Percentiles rank a stretch among this genome's conserved stretches.
Conservation (phyloP, 2,113 vertebrate species). For the Protobothrops flavoviridis region DNA sequence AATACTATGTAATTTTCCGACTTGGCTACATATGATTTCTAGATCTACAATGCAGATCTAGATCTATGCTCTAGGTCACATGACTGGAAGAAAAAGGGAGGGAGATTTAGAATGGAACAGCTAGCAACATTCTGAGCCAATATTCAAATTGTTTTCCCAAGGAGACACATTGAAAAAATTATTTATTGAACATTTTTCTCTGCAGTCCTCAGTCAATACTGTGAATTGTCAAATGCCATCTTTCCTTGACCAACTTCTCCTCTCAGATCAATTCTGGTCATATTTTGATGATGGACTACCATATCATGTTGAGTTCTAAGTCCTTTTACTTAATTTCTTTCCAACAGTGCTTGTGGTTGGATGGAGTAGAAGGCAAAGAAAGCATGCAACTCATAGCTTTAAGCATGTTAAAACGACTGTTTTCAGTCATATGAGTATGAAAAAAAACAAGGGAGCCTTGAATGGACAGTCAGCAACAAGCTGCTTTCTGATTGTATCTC, state of each 20-base stretch:
- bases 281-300: not conserved
- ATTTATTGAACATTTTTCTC: not conserved
- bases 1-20: not conserved
- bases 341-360: not conserved
- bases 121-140: not conserved
- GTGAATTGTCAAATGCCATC: not conserved
- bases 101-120: not conserved
- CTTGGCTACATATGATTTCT: not conserved
- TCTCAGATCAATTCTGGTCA: not conserved
- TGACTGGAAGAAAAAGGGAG: not conserved
- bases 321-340: not conserved
- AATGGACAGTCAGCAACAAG: not conserved
- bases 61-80: not conserved
- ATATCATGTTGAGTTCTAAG: not conserved
- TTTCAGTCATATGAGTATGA: not conserved
- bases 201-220: not conserved
- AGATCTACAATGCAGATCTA: too few species aligned
- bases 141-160: not conserved
- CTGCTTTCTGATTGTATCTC: not conserved
- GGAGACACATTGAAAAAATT: not conserved
- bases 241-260: not conserved
- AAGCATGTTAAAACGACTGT: not conserved
- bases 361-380: not conserved
- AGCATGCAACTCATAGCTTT: not conserved
- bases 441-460: not conserved